Conservation (phyloP, 2,888 invertebrate species). For the Pteria penguin region DNA sequence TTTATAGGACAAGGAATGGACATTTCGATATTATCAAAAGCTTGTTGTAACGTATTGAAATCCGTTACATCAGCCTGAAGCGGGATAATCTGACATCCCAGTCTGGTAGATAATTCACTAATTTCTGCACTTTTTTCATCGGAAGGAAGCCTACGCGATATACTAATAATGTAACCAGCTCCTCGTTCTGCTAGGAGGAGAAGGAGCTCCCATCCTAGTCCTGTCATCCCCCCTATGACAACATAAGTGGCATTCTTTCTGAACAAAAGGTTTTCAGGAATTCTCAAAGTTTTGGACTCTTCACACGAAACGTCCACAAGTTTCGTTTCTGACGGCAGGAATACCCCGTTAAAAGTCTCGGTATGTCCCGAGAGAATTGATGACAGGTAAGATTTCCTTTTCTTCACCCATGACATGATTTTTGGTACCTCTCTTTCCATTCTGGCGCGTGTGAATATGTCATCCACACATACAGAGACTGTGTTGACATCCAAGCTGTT, state of each 20-base stretch:
- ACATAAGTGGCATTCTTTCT: slow-evolving; percentile 47
- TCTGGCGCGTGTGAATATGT: no score
- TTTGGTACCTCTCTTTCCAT: no score
- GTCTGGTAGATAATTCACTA: slow-evolving; percentile 22
- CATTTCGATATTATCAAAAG: slow-evolving; percentile 40
- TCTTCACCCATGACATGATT: no score
- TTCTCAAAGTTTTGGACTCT: no score
- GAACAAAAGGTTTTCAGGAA: no score
- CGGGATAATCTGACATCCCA: slow-evolving; percentile 43
- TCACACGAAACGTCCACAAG: no score
- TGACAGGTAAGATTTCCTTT: no score
- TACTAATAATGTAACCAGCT: slow-evolving; percentile 51
- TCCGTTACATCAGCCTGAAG: slow-evolving; percentile 58
- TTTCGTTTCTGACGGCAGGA: no score
- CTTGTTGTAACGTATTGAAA: slow-evolving; percentile 37
- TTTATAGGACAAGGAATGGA: slow-evolving; percentile 42
- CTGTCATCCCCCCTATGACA: slow-evolving; percentile 61
- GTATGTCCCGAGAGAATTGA: no score
- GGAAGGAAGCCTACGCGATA: slow-evolving; percentile 46
- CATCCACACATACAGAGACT: no score
- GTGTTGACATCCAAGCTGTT: no score
- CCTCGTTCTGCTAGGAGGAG: slow-evolving; percentile 47
- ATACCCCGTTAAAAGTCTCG: no score
- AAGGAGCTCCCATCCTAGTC: slow-evolving; percentile 62
- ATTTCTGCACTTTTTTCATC: slow-evolving; percentile 44